phyloP scores from a whole-genome alignment of 2,888 invertebrate genomes.

The Latrodectus elegans region DNA sequence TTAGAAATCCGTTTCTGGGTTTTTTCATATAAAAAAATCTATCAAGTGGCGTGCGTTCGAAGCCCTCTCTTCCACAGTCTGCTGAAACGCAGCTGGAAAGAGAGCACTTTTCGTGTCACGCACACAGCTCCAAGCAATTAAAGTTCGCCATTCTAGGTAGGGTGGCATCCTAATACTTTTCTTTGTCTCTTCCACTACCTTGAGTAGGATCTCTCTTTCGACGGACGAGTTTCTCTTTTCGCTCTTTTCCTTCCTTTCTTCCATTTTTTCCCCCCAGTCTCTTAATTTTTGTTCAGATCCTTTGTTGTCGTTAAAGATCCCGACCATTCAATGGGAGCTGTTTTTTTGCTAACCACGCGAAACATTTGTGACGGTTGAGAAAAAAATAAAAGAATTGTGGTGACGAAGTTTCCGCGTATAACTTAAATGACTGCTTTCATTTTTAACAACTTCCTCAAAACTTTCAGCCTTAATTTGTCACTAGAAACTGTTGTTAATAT shows the following conservation, averaged over 20 bases:
- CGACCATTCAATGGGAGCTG: not conserved
- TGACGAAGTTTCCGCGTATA: slow-evolving; percentile 5
- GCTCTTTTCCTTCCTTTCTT: slow-evolving; percentile 9
- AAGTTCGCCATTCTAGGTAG: slow-evolving; percentile 40
- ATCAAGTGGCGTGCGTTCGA: no score
- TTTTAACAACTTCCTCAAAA: slow-evolving; percentile 19
- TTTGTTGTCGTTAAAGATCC: slow-evolving; percentile 50
- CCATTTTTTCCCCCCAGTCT: slow-evolving; percentile 12
- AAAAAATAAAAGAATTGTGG: slow-evolving; percentile 1
- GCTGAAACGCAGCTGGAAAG: slow-evolving; percentile 28
- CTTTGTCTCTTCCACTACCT: slow-evolving; percentile 35
- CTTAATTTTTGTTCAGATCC: not conserved
- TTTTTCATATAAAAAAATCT: no score
- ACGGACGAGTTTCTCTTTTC: slow-evolving; percentile 22
- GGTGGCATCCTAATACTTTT: slow-evolving; percentile 30
- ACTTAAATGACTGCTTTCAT: slow-evolving; percentile 30
- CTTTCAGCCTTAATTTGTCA: no score
- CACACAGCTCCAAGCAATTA: slow-evolving; percentile 61
- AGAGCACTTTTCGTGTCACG: slow-evolving; percentile 30
- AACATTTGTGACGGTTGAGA: not conserved
- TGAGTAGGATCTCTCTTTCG: slow-evolving; percentile 25
- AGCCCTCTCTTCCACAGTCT: slow-evolving; percentile 17
- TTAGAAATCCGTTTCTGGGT: no score
- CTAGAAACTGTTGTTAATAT: no score
- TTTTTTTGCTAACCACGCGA: slow-evolving; percentile 5